phyloP scores from a whole-genome alignment of 2,888 invertebrate species.

The Theretra japonica region DNA sequence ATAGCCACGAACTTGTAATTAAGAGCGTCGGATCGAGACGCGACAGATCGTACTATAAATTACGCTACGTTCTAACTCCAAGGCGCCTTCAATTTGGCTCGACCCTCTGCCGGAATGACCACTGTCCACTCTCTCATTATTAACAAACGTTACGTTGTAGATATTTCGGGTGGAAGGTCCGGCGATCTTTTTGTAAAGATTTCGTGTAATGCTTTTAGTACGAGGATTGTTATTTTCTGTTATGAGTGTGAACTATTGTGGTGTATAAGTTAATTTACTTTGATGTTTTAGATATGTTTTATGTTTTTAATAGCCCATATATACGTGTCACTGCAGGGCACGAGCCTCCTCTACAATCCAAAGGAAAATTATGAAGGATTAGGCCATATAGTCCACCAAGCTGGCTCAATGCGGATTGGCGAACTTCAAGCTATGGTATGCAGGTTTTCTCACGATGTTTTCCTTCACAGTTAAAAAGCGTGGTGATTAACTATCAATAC shows the following conservation, averaged over 20 bases:
- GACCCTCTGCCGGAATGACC: constrained; percentile 57
- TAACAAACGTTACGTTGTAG: constrained; percentile 49
- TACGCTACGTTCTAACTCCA: constrained; percentile 19
- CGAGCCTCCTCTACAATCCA: too few species aligned
- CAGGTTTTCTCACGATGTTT: too few species aligned
- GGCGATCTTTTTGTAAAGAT: constrained; percentile 25
- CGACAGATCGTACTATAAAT: constrained; percentile 23
- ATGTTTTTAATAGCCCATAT: too few species aligned
- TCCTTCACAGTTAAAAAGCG: too few species aligned
- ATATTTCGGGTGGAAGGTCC: constrained; percentile 42
- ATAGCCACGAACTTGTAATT: constrained; percentile 7
- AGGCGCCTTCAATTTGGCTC: constrained; percentile 58
- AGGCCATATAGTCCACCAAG: too few species aligned
- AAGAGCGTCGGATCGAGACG: background rate
- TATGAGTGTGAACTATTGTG: constrained; percentile 7
- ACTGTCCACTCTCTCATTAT: constrained; percentile 59
- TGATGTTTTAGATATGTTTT: too few species aligned
- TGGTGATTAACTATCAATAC: too few species aligned
- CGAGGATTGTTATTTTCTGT: background rate
- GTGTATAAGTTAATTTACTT: background rate
- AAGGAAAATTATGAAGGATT: too few species aligned
- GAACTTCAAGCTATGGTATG: too few species aligned
- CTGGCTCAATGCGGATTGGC: too few species aligned
- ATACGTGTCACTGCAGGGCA: too few species aligned
- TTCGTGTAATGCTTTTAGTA: constrained; percentile 28